Base-by-base conservation (phyloP, 30 jellyfish, hydroid and myxozoan genomes). In the Cassiopea xamachana region DNA sequence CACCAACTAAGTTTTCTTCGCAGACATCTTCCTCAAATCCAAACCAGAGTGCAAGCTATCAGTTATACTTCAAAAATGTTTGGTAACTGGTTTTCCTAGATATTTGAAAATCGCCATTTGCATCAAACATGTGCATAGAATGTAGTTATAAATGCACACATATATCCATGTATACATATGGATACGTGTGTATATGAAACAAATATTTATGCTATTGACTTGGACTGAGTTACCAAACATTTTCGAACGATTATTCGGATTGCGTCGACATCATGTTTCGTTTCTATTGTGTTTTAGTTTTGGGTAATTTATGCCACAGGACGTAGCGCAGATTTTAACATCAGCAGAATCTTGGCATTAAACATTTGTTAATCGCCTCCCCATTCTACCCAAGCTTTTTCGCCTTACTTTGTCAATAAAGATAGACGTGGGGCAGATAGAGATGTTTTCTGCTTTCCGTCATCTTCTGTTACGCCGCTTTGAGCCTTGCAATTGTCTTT, bases 281-380 rank as follows among this genome's bases (percentile, higher is more conserved):
- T 71, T 71, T 71, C 80, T 2, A 71, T 80, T 80, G 89, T 80
- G 89, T 80, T 80, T 80, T 80, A n/a, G 64, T 80, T 80, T 80
- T 68, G 39, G 43, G 72, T 61, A 80, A 80, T 15, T 80, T 12
- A 75, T 44, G 80, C 48, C 60, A 59, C 19, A 27, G 89, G 89
- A 80, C 80, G 89, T 61, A 80, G 80, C 75, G 75, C 87, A 48
- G 18, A 58, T 50, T 75, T 64, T 16, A 75, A 39, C 46, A 46
- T 27, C 46, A 43, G 13, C 14, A 39, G 84, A 46, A 46, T 6
- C 72, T 0, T 39, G 82, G 18, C 82, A 73, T 2, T 39, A 39
- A 73, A 39, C 39, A 27, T 27, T 15, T 15, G 61, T 73, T 73
- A 13, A 9, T 17, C 9, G 46, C 46, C 59, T 19, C 46, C 64